These are phyloP conservation scores for Aleiodes alternator DNA, from an alignment of 2,888 invertebrate species.

Conservation along the genomic window DNA sequence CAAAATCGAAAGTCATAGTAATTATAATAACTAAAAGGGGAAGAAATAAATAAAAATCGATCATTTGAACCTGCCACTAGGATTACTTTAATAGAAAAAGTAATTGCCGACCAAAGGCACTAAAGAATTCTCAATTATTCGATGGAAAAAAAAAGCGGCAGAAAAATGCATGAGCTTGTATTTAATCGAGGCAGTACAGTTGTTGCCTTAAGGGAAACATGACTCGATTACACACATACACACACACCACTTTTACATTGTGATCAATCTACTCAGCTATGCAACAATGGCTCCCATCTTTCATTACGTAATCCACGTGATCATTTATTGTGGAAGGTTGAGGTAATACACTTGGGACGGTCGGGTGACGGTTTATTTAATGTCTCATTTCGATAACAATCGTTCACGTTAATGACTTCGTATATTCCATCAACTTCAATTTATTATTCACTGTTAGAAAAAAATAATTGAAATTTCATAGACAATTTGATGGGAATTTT, in stretches of 20 bases:
- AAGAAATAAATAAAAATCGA: too few relatives aligned
- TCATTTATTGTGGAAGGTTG: conserved; percentile 47
- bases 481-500: too few relatives aligned
- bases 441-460: conserved; percentile 55
- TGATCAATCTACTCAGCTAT: conserved; percentile 70
- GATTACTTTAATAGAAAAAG: not conserved
- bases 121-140: not conserved
- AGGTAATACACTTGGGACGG: conserved; percentile 44
- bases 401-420: conserved; percentile 12
- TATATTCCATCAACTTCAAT: conserved; percentile 60
- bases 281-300: conserved; percentile 65
- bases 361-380: conserved; percentile 65
- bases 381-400: conserved; percentile 55
- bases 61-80: too few relatives aligned
- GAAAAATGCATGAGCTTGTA: not conserved
- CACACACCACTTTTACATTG: conserved; percentile 63
- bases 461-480: conserved; percentile 43
- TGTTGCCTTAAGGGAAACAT: conserved; percentile 12
- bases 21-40: too few relatives aligned
- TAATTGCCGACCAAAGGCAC: not conserved
- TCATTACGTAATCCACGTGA: conserved; percentile 46
- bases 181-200: not conserved
- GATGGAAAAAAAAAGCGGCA: not conserved
- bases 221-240: conserved; percentile 55
- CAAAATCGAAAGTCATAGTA: too few relatives aligned